Conservation (phyloP, 2,888 invertebrate genomes). For the Steinernema carpocapsae region DNA sequence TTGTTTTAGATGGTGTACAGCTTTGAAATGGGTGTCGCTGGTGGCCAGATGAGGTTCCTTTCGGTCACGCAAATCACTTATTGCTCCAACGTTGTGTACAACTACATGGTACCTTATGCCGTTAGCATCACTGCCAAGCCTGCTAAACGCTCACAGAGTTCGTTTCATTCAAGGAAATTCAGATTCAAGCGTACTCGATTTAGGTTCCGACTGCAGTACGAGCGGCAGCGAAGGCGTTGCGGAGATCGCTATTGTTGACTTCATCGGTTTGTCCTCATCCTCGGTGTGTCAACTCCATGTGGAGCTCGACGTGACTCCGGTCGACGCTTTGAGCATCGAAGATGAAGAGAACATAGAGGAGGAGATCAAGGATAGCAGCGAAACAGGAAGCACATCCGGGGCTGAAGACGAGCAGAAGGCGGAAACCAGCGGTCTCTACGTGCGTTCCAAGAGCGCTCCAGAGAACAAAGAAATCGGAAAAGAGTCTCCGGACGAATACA, state of each 20-base stretch:
- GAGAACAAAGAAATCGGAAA: conserved; percentile 3
- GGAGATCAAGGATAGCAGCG: neutral
- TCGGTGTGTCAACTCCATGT: neutral
- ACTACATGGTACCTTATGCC: conserved; percentile 10
- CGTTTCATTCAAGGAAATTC: neutral
- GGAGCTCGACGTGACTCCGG: conserved; percentile 8
- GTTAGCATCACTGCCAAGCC: neutral
- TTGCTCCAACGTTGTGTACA: conserved; percentile 6
- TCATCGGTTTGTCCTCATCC: neutral
- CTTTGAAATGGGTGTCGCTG: neutral
- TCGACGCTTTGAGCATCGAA: neutral
- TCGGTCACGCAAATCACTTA: conserved; percentile 19
- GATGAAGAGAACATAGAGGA: conserved; percentile 30
- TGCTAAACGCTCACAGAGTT: neutral
- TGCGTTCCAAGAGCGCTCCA: conserved; percentile 11
- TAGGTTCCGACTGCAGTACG: neutral
- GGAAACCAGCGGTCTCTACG: conserved; percentile 16
- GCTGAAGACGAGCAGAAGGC: conserved; percentile 3
- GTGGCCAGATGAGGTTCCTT: neutral
- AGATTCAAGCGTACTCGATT: neutral
- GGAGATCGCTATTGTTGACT: neutral
- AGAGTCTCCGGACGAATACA: neutral
- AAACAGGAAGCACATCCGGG: neutral
- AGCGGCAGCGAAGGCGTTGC: neutral
- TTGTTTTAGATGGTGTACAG: conserved; percentile 12